A percentile compares a stretch with the other conserved stretches of the same genome.
phyloP scores from a whole-genome alignment of 2,113 vertebrate genomes.

The Heteronetta atricapilla region DNA sequence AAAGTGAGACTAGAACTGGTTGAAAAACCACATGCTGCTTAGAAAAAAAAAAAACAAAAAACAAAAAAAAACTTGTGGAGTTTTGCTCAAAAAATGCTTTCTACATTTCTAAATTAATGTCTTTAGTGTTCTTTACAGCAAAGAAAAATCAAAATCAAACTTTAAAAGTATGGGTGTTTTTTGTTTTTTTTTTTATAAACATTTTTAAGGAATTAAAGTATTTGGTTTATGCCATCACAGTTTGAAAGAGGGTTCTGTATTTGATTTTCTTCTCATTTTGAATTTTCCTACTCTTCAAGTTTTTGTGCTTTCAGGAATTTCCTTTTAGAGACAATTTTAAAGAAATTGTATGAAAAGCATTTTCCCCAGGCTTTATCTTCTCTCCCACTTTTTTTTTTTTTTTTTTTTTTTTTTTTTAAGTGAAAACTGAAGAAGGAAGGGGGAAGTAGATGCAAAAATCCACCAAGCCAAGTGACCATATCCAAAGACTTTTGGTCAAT shows the following conservation, averaged over 20 bases:
- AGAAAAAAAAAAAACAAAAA: background rate
- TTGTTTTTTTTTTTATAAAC: background rate
- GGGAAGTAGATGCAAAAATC: background rate
- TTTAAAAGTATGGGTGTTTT: background rate
- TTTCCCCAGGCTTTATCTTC: background rate
- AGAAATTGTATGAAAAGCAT: background rate
- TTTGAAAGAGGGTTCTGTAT: background rate
- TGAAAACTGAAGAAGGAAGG: background rate
- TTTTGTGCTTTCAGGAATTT: background rate
- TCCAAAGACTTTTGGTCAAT: background rate
- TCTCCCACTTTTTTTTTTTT: background rate
- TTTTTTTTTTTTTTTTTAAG: background rate
- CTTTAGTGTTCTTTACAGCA: background rate
- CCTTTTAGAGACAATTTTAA: background rate
- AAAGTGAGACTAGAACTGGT: background rate
- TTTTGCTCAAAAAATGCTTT: background rate
- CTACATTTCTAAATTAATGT: background rate
- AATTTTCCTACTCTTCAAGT: background rate
- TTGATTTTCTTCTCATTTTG: background rate
- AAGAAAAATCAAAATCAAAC: background rate
- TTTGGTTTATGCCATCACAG: background rate
- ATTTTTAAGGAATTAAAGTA: background rate
- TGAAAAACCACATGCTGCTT: background rate
- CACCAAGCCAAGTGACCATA: background rate
- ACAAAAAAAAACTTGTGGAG: rapidly evolving